Evolutionary conservation across 2,797 vertebrate genomes (phyloP), one percentile per base, ranked within the genome.

Genomic region (Microchirus variegatus): DNA sequence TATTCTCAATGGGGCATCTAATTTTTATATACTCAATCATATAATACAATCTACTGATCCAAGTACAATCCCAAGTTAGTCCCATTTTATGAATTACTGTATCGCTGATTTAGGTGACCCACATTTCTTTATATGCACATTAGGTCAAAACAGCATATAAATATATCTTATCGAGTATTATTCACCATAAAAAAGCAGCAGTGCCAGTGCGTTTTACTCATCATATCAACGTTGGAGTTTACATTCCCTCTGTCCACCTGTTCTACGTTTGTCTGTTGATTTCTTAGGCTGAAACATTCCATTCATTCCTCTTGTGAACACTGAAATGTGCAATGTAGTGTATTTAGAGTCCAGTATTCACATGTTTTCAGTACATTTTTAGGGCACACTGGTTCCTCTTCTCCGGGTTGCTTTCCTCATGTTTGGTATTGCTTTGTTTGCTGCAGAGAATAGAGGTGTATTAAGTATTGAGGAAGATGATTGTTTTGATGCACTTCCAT

Each of bases 251-350:
- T 49, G 16, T 64, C 16, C 38, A 55, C 10, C 47, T 64, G 53
- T 59, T 72, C 59, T 49, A 15, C 47, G 63, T 9, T 0, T 7
- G 10, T 66, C 45, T 46, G 44, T 76, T 46, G n/a, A 50, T 61
- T 79, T 70, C 42, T 35, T 61, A 50, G 66, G 46, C 69, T 75
- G 55, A 77, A 70, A 84, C 86, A 87, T 90, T 89, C 83, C 83
- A 80, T 51, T 77, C 47, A 75, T 57, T 80, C 46, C 47, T 68
- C 52, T 56, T 55, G 53, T 64, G 42, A 78, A 76, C 70, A 63
- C 57, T 66, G 80, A 38, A 15, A 73, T 73, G 79, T 87, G 78
- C 80, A 80, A 78, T 84, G 48, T 71, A 53, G 31, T 57, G 48
- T 82, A 22, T 55, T 41, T 18, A 54, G 70, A 71, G 43, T 56